These are phyloP conservation scores for Sylvicola fuscatus DNA, from an alignment of 2,888 invertebrate species.

Conservation along the genomic window DNA sequence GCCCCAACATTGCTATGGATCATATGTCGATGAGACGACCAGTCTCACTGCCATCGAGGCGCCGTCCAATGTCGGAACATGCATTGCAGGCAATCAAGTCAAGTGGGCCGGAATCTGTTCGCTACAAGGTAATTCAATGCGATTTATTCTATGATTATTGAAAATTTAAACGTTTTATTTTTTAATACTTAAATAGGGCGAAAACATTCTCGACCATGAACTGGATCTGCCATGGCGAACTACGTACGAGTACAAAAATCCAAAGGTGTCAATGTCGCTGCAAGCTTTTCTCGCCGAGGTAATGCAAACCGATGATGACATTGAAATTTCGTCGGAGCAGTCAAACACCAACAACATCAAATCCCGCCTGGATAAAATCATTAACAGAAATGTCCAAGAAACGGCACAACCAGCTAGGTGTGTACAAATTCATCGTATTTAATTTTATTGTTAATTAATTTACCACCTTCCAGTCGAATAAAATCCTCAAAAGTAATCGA, in stretches of 20 bases:
- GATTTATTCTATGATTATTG: no score
- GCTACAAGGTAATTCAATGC: conserved; percentile 15
- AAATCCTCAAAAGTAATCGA: conserved; percentile 12
- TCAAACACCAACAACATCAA: conserved; percentile 6
- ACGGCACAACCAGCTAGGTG: conserved; percentile 3
- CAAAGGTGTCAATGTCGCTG: conserved; percentile 24
- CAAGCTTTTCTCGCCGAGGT: conserved; percentile 26
- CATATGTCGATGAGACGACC: conserved; percentile 33
- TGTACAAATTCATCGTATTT: not conserved
- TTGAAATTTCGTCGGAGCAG: conserved; percentile 20
- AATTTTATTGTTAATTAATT: not conserved
- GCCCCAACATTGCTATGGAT: conserved; percentile 22
- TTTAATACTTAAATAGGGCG: conserved; percentile 10
- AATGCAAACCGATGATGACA: conserved; percentile 25
- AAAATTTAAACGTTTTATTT: no score
- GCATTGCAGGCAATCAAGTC: conserved; percentile 26
- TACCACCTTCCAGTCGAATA: conserved; percentile 13
- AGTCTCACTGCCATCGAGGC: conserved; percentile 36
- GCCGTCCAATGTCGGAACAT: conserved; percentile 41
- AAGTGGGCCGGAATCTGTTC: conserved; percentile 15
- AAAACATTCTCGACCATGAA: conserved; percentile 24
- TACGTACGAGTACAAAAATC: conserved; percentile 24
- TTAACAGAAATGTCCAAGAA: conserved; percentile 20
- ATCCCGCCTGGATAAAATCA: conserved; percentile 21
- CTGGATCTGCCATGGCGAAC: conserved; percentile 26